Base-by-base conservation (phyloP, 2,888 invertebrate species). In the Lobophora halterata region DNA sequence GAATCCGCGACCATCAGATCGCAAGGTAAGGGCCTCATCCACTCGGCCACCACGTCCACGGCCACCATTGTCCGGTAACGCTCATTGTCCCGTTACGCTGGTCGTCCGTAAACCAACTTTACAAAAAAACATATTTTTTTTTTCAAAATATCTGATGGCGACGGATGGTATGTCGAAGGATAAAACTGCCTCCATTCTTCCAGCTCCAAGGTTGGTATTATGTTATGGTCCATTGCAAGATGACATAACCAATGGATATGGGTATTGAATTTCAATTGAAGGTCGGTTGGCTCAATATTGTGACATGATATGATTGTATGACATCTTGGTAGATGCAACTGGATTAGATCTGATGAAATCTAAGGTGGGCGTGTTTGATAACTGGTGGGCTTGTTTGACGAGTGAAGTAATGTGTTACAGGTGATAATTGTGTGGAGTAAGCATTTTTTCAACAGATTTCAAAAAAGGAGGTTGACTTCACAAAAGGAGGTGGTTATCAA, bases 211-310 rank as follows among this genome's bases (percentile, higher is more conserved):
- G n/a, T n/a, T n/a, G n/a, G n/a, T n/a, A n/a, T n/a, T n/a, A n/a
- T n/a, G n/a, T n/a, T n/a, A n/a, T n/a, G n/a, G n/a, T n/a, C n/a
- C 8, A 27, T 16, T 28, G 20, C 27, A 20, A 31, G 5, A 37
- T 51, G 52, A 47, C 52, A 57, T 52, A 54, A 55, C 44, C 41
- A 49, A 51, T 52, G 48, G 36, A 48, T 50, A 50, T 41, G 27
- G 49, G n/a, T 28, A 27, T 30, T 28, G 19, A 21, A 32, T 32
- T 28, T 36, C 28, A 42, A 36, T 32, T 42, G 42, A 42, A 42
- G 42, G 42, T 42, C 37, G 21, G 17, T 3, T 17, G 17, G 17
- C 14, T 7, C 16, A 13, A 7, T n/a, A n/a, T 25, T 30, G 37
- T 45, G 46, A 60, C 48, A 59, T 32, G 27, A 30, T 23, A 28